Evolutionary conservation across 2,797 vertebrate genomes (phyloP).

Genomic region (Protosalanx chinensis): DNA sequence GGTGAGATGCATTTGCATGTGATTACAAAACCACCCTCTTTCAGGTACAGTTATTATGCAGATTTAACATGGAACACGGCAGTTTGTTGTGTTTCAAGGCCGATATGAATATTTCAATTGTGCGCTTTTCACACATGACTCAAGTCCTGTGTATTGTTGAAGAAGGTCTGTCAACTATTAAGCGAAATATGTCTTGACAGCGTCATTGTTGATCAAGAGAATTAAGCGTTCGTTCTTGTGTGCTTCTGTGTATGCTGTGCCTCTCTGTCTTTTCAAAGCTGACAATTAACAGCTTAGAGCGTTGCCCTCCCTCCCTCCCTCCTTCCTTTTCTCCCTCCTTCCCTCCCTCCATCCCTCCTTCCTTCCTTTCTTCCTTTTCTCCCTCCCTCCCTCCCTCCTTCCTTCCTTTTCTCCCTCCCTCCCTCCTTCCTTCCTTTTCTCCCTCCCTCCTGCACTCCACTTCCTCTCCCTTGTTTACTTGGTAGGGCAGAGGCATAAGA

Average conservation of each 20-base stretch:
- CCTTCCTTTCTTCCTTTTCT: constrained; percentile 29
- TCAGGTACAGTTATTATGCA: constrained; percentile 25
- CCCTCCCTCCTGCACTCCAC: constrained; percentile 21
- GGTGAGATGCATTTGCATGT: constrained; percentile 64
- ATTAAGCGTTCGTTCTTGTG: constrained; percentile 38
- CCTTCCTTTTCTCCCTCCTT: constrained; percentile 15
- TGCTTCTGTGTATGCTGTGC: constrained; percentile 29
- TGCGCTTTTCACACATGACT: constrained; percentile 8
- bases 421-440: constrained; percentile 25
- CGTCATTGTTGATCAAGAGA: constrained; percentile 19
- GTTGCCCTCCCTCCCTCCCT: constrained; percentile 19
- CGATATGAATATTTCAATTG: constrained; percentile 18
- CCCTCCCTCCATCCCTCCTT: constrained; percentile 9
- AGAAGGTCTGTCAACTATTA: constrained; percentile 33
- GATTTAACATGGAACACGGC: constrained; percentile 35
- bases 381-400: constrained; percentile 24
- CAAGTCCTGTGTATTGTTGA: constrained; percentile 4
- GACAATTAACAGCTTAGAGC: constrained; percentile 50
- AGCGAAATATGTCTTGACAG: constrained; percentile 23
- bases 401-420: constrained; percentile 25
- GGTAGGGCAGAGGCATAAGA: constrained; percentile 33
- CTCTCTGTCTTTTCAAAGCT: constrained; percentile 32
- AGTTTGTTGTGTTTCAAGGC: constrained; percentile 26
- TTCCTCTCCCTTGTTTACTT: constrained; percentile 48
- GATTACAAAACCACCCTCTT: constrained; percentile 45